A percentile compares a stretch with the other conserved stretches of the same genome.
Evolutionary conservation across 2,113 vertebrate genomes (phyloP).

Genomic region (Rhegmatorhina hoffmannsi): DNA sequence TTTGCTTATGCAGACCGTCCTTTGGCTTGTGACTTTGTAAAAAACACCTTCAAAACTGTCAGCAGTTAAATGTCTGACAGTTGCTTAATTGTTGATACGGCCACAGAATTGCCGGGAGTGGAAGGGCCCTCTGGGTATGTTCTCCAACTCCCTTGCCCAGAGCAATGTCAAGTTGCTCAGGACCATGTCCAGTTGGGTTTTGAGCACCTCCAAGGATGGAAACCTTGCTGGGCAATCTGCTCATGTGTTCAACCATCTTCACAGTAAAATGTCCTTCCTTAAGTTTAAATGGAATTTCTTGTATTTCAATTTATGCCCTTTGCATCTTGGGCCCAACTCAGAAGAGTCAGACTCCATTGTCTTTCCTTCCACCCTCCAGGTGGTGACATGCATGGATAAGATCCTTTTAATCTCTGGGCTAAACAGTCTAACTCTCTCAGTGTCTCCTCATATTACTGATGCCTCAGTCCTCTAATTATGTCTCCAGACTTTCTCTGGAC

Average conservation of each 20-base stretch:
- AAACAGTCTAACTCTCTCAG: background rate
- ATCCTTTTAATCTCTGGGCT: background rate
- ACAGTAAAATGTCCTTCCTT: background rate
- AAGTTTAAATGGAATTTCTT: background rate
- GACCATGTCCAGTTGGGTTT: background rate
- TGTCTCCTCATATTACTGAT: background rate
- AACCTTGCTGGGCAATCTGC: background rate
- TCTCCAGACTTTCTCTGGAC: background rate
- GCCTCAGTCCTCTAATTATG: background rate
- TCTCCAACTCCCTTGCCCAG: background rate
- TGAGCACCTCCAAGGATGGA: background rate
- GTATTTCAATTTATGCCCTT: background rate
- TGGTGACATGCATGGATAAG: background rate
- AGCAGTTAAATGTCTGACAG: background rate
- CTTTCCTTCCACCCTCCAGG: background rate
- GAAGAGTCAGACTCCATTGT: background rate
- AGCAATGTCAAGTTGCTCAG: background rate
- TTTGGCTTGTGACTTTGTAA: background rate
- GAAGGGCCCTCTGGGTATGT: background rate
- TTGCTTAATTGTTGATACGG: background rate
- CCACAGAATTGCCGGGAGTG: background rate
- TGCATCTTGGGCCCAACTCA: background rate
- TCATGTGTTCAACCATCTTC: background rate
- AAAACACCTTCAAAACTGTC: background rate
- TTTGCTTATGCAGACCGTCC: background rate